phyloP scores from a whole-genome alignment of 2,888 invertebrate genomes.

The Drosophila formosana region DNA sequence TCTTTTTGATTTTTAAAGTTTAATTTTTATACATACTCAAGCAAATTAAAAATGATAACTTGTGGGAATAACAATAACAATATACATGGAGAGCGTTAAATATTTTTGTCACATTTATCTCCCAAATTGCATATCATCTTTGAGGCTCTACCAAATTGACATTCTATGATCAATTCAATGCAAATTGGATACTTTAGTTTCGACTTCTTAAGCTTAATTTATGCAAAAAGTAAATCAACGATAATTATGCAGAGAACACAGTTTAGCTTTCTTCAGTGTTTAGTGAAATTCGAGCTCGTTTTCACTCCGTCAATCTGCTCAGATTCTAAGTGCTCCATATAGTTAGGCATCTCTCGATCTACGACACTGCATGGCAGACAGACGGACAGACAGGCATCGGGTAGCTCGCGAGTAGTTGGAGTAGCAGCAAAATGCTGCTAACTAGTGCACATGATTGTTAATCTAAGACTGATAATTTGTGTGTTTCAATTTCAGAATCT shows the following conservation, averaged over 20 bases:
- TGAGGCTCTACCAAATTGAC: no score
- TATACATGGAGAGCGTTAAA: no score
- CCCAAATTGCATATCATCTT: no score
- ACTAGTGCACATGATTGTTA: conserved; percentile 6
- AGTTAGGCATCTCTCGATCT: conserved; percentile 2
- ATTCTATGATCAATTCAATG: no score
- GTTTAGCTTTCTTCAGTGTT: neutral
- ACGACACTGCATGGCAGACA: neutral
- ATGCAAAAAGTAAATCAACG: neutral
- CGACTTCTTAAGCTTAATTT: no score
- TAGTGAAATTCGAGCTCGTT: neutral
- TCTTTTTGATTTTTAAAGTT: no score
- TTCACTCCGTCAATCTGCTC: conserved; percentile 1
- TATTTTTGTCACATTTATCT: no score
- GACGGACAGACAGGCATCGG: neutral
- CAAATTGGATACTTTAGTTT: no score
- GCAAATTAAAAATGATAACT: no score
- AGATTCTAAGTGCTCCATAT: conserved; percentile 3
- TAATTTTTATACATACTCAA: no score
- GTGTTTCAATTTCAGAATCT: conserved; percentile 39
- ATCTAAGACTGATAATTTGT: conserved; percentile 25
- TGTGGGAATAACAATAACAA: no score
- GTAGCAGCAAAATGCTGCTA: conserved; percentile 5
- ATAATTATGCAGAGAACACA: neutral
- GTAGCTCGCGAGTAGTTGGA: neutral